Evolutionary conservation across 1,140 invertebrate genomes (phyloP).

Genomic region (Chymomyza costata): DNA sequence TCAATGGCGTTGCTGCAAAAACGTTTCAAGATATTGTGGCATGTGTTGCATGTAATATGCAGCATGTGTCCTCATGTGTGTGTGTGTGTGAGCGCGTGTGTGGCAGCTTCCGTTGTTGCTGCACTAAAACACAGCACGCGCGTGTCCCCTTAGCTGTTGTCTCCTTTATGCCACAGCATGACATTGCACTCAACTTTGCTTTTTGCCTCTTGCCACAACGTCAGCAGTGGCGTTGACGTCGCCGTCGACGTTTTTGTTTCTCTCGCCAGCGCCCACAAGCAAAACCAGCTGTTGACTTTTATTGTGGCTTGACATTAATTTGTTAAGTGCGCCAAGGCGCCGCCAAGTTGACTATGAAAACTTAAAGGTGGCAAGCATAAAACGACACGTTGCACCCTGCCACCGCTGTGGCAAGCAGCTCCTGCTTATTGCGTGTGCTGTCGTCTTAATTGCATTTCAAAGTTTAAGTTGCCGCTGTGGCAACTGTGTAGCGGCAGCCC

Average conservation of each 20-base stretch:
- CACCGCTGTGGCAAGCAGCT: not conserved
- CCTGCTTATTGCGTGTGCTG: constrained; percentile 11
- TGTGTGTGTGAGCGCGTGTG: constrained; percentile 5
- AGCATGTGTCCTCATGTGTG: constrained; percentile 1
- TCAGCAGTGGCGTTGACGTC: not conserved
- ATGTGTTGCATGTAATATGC: not conserved
- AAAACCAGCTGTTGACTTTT: constrained; percentile 68
- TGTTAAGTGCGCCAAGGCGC: constrained; percentile 59
- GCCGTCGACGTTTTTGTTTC: not conserved
- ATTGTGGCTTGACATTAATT: constrained; percentile 73
- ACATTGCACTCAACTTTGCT: constrained; percentile 60
- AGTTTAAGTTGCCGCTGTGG: constrained; percentile 11
- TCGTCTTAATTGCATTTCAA: constrained; percentile 45
- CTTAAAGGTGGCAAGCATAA: constrained; percentile 3
- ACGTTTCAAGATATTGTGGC: constrained; percentile 35
- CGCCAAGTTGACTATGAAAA: not conserved
- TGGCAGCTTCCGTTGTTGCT: constrained; percentile 32
- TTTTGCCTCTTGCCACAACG: constrained; percentile 16
- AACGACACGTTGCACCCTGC: constrained; percentile 11
- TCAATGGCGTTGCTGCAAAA: constrained; percentile 3
- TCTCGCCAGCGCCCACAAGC: constrained; percentile 4
- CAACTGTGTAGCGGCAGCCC: not conserved
- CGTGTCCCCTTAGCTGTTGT: not conserved
- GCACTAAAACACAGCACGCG: not conserved
- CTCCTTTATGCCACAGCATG: constrained; percentile 36